phyloP scores from a whole-genome alignment of 2,888 invertebrate genomes.

The Drosophila maculinotata region DNA sequence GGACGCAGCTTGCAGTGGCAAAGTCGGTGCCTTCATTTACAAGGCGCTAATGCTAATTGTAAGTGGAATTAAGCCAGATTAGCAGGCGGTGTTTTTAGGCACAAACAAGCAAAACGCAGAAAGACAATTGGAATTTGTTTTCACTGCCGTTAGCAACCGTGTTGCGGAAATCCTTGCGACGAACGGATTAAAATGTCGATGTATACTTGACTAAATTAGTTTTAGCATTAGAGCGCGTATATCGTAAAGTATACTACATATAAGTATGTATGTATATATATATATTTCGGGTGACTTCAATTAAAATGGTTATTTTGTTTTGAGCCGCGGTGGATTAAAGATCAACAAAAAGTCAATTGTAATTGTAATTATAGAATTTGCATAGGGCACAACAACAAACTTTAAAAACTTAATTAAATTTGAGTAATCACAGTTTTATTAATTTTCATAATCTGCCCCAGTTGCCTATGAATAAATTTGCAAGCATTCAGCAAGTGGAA shows the following conservation, averaged over 20 bases:
- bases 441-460: constrained; percentile 64
- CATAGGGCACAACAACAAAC: constrained; percentile 43
- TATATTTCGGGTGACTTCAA: constrained; percentile 24
- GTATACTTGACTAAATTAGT: constrained; percentile 24
- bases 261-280: neutral
- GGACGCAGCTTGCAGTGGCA: constrained; percentile 48
- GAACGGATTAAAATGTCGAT: constrained; percentile 32
- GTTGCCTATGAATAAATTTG: constrained; percentile 67
- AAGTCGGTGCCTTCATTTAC: constrained; percentile 56
- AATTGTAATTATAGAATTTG: constrained; percentile 57
- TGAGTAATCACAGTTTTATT: constrained; percentile 62
- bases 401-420: constrained; percentile 65
- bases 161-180: constrained; percentile 54
- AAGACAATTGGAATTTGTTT: constrained; percentile 53
- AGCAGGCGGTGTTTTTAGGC: constrained; percentile 54
- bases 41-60: constrained; percentile 77
- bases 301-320: constrained; percentile 29
- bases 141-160: constrained; percentile 49
- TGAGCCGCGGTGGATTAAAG: neutral
- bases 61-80: constrained; percentile 78
- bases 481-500: constrained; percentile 21
- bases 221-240: neutral
- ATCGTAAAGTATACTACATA: neutral
- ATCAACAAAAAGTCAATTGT: constrained; percentile 60
- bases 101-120: constrained; percentile 13